Evolutionary conservation across 2,797 vertebrate genomes (phyloP).

Genomic region (Prunella strophiata): DNA sequence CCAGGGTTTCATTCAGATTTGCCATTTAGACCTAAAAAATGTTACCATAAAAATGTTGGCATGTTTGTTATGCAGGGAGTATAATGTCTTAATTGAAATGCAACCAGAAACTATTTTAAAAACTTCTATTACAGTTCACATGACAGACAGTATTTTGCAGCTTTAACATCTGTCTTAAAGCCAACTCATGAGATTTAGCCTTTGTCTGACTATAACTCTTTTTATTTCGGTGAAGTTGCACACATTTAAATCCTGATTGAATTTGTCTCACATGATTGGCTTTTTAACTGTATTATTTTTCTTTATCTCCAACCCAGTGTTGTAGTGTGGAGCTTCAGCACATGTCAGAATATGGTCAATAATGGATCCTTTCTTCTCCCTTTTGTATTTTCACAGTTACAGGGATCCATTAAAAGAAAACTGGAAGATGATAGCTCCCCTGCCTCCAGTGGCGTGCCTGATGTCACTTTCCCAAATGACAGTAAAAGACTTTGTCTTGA

Average conservation of each 20-base stretch:
- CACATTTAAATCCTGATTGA: conserved; percentile 46
- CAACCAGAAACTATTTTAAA: conserved; percentile 58
- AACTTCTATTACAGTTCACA: conserved; percentile 31
- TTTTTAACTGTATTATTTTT: conserved; percentile 63
- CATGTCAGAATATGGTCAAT: background rate
- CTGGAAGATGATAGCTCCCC: conserved; percentile 81
- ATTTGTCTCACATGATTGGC: conserved; percentile 31
- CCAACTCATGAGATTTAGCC: conserved; percentile 16
- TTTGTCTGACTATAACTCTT: conserved; percentile 22
- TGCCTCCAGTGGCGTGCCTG: conserved; percentile 74
- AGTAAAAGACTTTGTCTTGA: conserved; percentile 87
- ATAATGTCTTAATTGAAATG: conserved; percentile 66
- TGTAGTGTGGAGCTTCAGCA: background rate
- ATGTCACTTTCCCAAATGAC: conserved; percentile 80
- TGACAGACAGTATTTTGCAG: conserved; percentile 51
- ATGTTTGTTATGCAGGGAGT: conserved; percentile 55
- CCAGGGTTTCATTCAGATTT: conserved; percentile 32
- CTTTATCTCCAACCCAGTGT: background rate
- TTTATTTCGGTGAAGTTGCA: conserved; percentile 22
- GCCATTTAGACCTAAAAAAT: conserved; percentile 49
- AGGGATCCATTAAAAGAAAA: conserved; percentile 86
- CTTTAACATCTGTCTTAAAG: conserved; percentile 59
- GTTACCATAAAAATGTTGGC: conserved; percentile 52
- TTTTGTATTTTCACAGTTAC: conserved; percentile 72
- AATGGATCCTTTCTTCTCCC: conserved; percentile 14